These are phyloP conservation scores for Plebejus anna DNA, from an alignment of 2,888 invertebrate species.

Conservation along the genomic window DNA sequence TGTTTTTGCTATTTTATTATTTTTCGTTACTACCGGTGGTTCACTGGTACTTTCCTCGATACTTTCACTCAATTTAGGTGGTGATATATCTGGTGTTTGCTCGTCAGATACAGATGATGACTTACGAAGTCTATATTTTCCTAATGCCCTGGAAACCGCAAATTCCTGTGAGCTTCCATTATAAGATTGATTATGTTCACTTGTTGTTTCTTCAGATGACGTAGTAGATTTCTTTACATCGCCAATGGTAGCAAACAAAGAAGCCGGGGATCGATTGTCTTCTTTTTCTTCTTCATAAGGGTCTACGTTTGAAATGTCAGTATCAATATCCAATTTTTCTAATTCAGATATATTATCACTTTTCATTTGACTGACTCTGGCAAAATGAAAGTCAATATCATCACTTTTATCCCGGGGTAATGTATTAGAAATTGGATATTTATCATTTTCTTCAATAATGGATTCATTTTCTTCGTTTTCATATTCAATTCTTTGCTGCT, in stretches of 20 bases:
- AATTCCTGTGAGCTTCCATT: conserved; percentile 89
- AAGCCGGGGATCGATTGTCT: conserved; percentile 81
- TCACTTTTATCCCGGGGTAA: conserved; percentile 73
- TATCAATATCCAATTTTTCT: conserved; percentile 78
- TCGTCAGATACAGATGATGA: conserved; percentile 86
- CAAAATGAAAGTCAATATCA: conserved; percentile 76
- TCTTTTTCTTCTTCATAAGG: conserved; percentile 82
- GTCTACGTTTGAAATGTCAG: conserved; percentile 80
- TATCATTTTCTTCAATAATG: conserved; percentile 63
- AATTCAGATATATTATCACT: conserved; percentile 71
- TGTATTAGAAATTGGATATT: conserved; percentile 45
- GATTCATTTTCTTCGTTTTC: conserved; percentile 57
- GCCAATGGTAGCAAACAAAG: conserved; percentile 87
- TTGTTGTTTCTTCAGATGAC: conserved; percentile 80
- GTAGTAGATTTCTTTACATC: conserved; percentile 83
- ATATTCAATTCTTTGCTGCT: conserved; percentile 65
- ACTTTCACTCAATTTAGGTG: conserved; percentile 57
- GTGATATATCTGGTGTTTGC: conserved; percentile 77
- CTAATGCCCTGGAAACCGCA: conserved; percentile 89
- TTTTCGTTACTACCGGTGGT: conserved; percentile 49
- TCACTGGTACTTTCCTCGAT: conserved; percentile 50
- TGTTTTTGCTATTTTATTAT: conserved; percentile 55
- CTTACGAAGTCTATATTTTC: conserved; percentile 87
- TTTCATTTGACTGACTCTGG: conserved; percentile 76
- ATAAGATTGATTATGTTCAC: conserved; percentile 76